A percentile compares a stretch with the other conserved stretches of the same genome.
phyloP scores from a whole-genome alignment of 2,113 vertebrate species.

The Pachycephala philippinensis region DNA sequence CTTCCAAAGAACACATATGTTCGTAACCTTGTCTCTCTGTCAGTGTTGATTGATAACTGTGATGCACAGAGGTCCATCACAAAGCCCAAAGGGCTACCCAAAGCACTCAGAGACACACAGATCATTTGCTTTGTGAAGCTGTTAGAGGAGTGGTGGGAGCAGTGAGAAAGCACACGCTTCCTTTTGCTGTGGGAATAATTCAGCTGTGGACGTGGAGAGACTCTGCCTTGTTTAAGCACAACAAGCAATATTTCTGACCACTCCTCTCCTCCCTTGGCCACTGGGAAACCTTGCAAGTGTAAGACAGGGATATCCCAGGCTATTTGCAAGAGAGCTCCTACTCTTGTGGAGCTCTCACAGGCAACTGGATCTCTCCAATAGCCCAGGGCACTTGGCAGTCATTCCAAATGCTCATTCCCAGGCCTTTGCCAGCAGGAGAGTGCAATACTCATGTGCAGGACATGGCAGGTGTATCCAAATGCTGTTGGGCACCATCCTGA shows the following conservation, averaged over 20 bases:
- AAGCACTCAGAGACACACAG: background rate
- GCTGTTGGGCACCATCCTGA: background rate
- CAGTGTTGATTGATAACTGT: background rate
- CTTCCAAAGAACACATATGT: background rate
- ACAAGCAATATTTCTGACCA: background rate
- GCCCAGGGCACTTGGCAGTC: background rate
- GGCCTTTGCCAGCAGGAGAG: background rate
- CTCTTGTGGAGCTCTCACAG: accelerated
- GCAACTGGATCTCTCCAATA: background rate
- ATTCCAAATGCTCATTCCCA: background rate
- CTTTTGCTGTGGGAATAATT: background rate
- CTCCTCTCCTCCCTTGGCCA: background rate
- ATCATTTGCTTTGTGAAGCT: background rate
- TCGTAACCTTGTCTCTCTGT: slow-evolving; percentile 7
- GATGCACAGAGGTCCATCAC: background rate
- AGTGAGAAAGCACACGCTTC: background rate
- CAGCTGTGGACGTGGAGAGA: background rate
- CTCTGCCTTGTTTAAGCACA: background rate
- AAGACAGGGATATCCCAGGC: background rate
- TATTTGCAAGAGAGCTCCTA: background rate
- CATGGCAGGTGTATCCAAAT: background rate
- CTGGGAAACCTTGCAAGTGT: background rate
- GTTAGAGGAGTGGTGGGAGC: background rate
- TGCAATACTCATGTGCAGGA: accelerated
- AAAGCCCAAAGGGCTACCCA: background rate